Conservation (phyloP, 2,888 invertebrate species). For the Dugesia japonica region DNA sequence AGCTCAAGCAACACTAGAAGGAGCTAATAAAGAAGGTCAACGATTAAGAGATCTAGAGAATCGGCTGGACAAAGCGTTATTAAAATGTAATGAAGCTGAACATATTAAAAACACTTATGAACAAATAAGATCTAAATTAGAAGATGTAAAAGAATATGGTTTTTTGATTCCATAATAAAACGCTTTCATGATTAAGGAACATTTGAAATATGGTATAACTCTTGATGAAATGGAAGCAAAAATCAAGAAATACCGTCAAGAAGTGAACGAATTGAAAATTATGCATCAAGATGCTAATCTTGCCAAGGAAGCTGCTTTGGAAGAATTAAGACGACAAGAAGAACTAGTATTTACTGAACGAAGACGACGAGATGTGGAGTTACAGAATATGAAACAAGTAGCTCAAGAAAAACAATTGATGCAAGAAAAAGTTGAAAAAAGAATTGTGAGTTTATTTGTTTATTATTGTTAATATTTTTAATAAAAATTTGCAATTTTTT, state of each 20-base stretch:
- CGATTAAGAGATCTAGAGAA: slow-evolving; percentile 37
- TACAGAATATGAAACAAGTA: slow-evolving; percentile 46
- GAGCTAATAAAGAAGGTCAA: slow-evolving; percentile 43
- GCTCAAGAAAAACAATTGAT: slow-evolving; percentile 48
- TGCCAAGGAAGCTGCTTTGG: slow-evolving; percentile 40
- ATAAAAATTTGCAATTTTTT: slow-evolving; percentile 4
- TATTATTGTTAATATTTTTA: too few species aligned
- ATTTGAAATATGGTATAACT: slow-evolving; percentile 42
- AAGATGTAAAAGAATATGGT: slow-evolving; percentile 36
- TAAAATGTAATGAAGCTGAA: slow-evolving; percentile 47
- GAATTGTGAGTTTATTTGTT: slow-evolving; percentile 29
- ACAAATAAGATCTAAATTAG: slow-evolving; percentile 45
- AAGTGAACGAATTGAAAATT: slow-evolving; percentile 34
- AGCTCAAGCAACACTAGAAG: slow-evolving; percentile 44
- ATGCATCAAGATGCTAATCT: slow-evolving; percentile 35
- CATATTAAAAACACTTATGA: slow-evolving; percentile 46
- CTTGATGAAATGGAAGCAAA: slow-evolving; percentile 45
- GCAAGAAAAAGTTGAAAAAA: slow-evolving; percentile 45
- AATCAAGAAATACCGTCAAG: slow-evolving; percentile 37
- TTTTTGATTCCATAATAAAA: neutral
- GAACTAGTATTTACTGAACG: slow-evolving; percentile 44
- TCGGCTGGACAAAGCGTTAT: slow-evolving; percentile 42
- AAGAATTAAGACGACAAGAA: slow-evolving; percentile 43
- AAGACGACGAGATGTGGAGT: slow-evolving; percentile 45
- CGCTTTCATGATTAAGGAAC: slow-evolving; percentile 39